Base-by-base conservation (phyloP, 2,888 invertebrate species). In the Epistrophe grossulariae region DNA sequence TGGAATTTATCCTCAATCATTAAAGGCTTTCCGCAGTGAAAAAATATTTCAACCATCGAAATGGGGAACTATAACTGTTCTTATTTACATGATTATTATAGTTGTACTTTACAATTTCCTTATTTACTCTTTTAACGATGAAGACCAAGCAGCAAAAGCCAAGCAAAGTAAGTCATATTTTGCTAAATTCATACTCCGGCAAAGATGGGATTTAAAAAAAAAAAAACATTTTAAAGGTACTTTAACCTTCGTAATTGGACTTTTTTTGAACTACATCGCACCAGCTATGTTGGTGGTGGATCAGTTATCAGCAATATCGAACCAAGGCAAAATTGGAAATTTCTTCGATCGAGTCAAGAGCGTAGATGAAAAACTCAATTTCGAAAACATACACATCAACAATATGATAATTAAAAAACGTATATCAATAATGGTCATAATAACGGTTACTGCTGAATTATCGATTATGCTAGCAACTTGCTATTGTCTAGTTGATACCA, bases 211-310 rank as follows among this genome's bases (percentile, higher is more conserved):
- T 19, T 11, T 7, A 10, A 50, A 11, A 11, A 19, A 6, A 6
- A 28, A 55, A 6, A 0, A 5, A n/a, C 24, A 40, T 28, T 40
- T 43, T 28, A 10, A 40, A 92, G 93, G 91, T 62, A 91, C 93
- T 9, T 85, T 93, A 24, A 93, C 93, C 8, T 91, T 91, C 72
- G 93, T 92, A 0, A 93, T 93, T 89, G 92, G 93, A 11, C 79
- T 93, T 3, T 93, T 93, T 84, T 88, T 93, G 40, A 92, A 92
- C 24, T 93, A 93, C 77, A 91, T 93, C 80, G 92, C 91, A 7
- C 90, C 93, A 4, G 88, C 91, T 9, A 93, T 93, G 92, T 91
- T 93, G 91, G 89, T 88, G n/a, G 90, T 91, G 9, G 93, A 93
- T 89, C 91, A 93, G 62, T 48, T 92, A 15, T 91, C 91, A 1